Evolutionary conservation across 2,797 vertebrate species (phyloP), one percentile per base, ranked within the genome.

Genomic region (Steatocranus sp.): DNA sequence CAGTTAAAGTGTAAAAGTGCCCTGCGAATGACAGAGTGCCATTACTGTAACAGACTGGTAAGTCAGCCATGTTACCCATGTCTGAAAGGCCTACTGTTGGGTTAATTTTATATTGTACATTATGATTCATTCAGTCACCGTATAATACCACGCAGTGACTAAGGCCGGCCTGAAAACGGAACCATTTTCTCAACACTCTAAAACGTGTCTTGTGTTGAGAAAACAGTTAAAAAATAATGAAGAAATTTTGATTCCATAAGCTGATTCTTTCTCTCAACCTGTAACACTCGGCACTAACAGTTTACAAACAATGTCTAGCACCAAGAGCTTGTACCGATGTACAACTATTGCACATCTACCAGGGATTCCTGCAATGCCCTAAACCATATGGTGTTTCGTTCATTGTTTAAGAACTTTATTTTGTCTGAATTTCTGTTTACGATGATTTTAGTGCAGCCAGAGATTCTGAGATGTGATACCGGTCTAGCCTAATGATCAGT

Each of bases 321-420:
- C 66, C 23, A 61, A 61, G 41, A 30, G 17, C 23, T 27, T 41
- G 48, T 41, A 38, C 30, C 0, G 9, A 50, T 30, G 27, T n/a
- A 46, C 66, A 43, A 54, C 38, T 30, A 46, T 15, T 11, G 38
- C 9, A 34, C 27, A 17, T 56, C 38, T 36, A 32, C 34, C 10
- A 61, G 11, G n/a, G 79, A 75, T 75, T 30, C 68, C 79, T 70
- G 61, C 66, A 56, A 41, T 20, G 18, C 38, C 7, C 32, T 11
- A 18, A 54, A 56, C 15, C 25, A 23, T 30, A 25, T 43, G 15
- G 7, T 8, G 12, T 10, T 4, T 48, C 5, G 6, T 8, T 74
- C 5, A 10, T 32, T 56, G 73, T 43, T 25, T 17, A 43, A 43
- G 38, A 43, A 41, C 63, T 43, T 68, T 74, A 73, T 20, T 5